phyloP scores from a whole-genome alignment of 92 coral and sea anemone genomes.

The Isaurus tuberculatus region DNA sequence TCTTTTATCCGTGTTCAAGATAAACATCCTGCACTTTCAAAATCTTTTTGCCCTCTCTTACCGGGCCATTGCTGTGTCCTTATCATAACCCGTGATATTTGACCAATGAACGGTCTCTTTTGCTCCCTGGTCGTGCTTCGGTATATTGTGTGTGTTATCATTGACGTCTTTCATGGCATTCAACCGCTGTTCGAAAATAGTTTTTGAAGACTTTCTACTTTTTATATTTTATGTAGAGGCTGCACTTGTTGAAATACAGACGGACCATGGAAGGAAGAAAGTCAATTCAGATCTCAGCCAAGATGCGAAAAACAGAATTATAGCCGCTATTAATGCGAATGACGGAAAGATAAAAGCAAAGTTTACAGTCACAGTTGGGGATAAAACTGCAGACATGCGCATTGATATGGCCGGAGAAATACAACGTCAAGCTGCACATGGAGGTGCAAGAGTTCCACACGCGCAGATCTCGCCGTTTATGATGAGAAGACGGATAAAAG shows the following conservation, averaged over 20 bases:
- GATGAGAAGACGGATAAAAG: background rate
- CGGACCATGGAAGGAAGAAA: background rate
- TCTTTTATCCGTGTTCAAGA: no score
- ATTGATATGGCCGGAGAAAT: conserved; percentile 13
- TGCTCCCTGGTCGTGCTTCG: no score
- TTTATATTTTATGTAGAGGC: background rate
- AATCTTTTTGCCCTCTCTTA: no score
- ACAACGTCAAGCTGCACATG: background rate
- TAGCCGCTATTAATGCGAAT: background rate
- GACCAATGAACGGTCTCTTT: no score
- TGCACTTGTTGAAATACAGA: background rate
- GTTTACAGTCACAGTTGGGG: background rate
- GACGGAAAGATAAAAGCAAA: conserved; percentile 1
- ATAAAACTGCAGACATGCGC: conserved; percentile 14
- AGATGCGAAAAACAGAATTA: background rate
- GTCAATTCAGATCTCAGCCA: background rate
- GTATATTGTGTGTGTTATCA: no score
- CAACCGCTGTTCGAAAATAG: no score
- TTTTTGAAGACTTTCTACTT: no score
- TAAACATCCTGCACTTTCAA: no score
- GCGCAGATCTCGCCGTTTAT: background rate
- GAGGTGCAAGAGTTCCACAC: conserved; percentile 9
- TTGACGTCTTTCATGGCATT: no score
- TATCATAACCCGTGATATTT: no score
- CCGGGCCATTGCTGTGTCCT: no score